phyloP scores from a whole-genome alignment of 2,888 invertebrate genomes.

The Masnerella sp. region DNA sequence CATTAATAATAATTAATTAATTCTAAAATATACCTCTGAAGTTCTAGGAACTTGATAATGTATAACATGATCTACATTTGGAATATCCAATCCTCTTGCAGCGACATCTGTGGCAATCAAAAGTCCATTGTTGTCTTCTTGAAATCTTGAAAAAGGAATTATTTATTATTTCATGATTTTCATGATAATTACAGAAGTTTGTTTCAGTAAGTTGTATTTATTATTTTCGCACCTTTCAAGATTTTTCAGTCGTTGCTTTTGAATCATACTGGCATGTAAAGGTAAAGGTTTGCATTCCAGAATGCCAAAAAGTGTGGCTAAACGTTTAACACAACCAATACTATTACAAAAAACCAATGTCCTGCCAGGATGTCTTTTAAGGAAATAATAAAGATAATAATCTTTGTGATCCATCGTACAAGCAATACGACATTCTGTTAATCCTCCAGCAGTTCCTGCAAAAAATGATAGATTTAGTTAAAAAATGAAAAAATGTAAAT shows the following conservation, averaged over 20 bases:
- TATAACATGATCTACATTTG: conserved; percentile 94
- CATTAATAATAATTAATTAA: no score
- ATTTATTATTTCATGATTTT: no score
- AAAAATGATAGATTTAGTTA: no score
- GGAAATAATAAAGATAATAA: conserved; percentile 93
- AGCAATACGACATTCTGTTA: conserved; percentile 91
- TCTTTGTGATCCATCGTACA: conserved; percentile 92
- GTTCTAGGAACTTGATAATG: conserved; percentile 98
- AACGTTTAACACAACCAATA: conserved; percentile 93
- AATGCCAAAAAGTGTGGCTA: conserved; percentile 84
- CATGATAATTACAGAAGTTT: conserved; percentile 50
- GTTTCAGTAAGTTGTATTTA: background rate
- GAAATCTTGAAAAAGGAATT: no score
- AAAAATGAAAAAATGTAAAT: background rate
- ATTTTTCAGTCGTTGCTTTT: conserved; percentile 94
- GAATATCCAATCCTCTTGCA: conserved; percentile 97
- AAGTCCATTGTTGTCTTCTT: conserved; percentile 84
- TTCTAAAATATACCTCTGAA: conserved; percentile 87
- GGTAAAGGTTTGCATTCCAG: conserved; percentile 87
- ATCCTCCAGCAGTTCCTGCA: conserved; percentile 87
- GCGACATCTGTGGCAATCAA: conserved; percentile 98
- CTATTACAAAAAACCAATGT: conserved; percentile 97
- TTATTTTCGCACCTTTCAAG: conserved; percentile 85
- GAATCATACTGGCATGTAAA: conserved; percentile 94
- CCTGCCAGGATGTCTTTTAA: conserved; percentile 90